Evolutionary conservation across 2,888 invertebrate species (phyloP).

Genomic region (Caenorhabditis wallacei): DNA sequence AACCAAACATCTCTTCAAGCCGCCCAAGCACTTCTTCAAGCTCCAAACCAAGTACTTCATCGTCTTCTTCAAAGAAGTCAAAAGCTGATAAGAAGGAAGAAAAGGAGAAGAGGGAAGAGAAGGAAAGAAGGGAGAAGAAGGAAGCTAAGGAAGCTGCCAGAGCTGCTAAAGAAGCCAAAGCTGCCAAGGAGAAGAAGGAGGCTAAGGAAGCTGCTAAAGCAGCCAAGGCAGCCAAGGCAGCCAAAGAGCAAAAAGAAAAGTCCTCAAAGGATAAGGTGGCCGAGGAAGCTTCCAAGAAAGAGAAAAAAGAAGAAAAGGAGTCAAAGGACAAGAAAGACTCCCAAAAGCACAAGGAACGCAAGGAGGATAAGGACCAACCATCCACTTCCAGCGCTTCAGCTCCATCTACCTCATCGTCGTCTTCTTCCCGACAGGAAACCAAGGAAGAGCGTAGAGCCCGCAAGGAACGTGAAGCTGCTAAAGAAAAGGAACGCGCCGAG

Average conservation of each 20-base stretch:
- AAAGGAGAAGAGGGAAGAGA: neutral
- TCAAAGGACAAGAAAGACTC: neutral
- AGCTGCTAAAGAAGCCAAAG: neutral
- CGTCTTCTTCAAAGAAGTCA: neutral
- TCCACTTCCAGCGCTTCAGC: neutral
- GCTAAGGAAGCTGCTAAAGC: neutral
- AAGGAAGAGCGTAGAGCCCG: constrained; percentile 28
- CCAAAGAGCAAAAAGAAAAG: constrained; percentile 6
- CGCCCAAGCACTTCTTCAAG: neutral
- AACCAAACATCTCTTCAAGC: constrained; percentile 21
- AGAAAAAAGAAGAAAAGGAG: constrained; percentile 3
- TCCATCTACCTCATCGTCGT: neutral
- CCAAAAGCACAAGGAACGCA: neutral
- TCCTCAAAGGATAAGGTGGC: neutral
- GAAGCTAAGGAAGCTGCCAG: neutral
- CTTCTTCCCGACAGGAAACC: constrained; percentile 17
- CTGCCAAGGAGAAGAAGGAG: neutral
- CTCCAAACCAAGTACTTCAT: constrained; percentile 4
- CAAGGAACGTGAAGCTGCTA: constrained; percentile 19
- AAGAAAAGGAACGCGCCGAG: neutral
- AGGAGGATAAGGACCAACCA: neutral
- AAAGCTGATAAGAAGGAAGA: constrained; percentile 10
- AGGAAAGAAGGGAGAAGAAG: constrained; percentile 23
- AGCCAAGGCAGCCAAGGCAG: neutral
- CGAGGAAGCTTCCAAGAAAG: neutral